phyloP scores from a whole-genome alignment of 2,797 vertebrate species.

The Sebastes oblongus region DNA sequence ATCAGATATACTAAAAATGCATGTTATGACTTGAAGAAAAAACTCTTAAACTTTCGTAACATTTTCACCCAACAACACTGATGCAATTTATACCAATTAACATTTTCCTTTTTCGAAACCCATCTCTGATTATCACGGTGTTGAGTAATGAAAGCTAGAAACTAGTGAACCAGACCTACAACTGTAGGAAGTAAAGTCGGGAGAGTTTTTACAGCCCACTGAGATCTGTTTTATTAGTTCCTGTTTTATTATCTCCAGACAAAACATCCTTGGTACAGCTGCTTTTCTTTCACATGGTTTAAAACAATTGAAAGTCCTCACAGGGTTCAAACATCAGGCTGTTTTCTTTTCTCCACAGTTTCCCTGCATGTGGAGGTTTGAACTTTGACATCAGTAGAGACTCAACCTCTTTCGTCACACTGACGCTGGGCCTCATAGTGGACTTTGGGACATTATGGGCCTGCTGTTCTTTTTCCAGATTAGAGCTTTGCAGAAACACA shows the following conservation, averaged over 20 bases:
- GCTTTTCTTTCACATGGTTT: neutral
- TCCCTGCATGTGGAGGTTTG: neutral
- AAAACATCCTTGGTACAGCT: neutral
- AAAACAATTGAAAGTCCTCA: neutral
- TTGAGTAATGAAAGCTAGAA: no score
- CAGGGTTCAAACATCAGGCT: neutral
- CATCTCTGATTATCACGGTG: no score
- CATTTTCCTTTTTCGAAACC: no score
- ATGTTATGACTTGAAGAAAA: no score
- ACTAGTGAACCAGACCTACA: no score
- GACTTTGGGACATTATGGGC: neutral
- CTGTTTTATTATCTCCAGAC: neutral
- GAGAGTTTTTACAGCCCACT: neutral
- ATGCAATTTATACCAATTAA: no score
- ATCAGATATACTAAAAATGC: no score
- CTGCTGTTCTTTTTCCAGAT: neutral
- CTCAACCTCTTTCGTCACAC: neutral
- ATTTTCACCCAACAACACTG: no score
- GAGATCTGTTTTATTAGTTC: no score
- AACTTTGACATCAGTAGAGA: constrained; percentile 15
- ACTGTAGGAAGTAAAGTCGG: no score
- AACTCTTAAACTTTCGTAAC: no score
- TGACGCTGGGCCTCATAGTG: neutral
- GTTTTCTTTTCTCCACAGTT: neutral
- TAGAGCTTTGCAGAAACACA: neutral